A percentile compares a stretch with the other conserved stretches of the same genome.
Evolutionary conservation across 1,140 invertebrate genomes (phyloP).

Genomic region (Cherax quadricarinatus): DNA sequence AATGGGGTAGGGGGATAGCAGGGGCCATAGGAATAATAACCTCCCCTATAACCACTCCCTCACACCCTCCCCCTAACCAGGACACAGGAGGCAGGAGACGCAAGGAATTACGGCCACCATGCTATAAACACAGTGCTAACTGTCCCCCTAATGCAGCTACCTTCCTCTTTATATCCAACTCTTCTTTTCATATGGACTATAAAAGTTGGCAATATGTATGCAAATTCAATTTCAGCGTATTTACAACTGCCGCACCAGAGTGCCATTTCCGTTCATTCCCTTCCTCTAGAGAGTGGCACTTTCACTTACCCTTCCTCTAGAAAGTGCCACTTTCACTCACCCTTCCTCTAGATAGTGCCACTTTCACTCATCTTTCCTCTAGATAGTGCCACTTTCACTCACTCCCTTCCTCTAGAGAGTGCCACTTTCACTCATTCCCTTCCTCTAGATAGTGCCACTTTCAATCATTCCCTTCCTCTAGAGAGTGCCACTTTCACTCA

Average conservation of each 20-base stretch:
- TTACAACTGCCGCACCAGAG: slow-evolving; percentile 47
- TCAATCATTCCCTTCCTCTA: neutral
- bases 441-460: neutral
- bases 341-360: neutral
- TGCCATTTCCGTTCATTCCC: neutral
- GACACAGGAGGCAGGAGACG: neutral
- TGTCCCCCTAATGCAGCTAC: slow-evolving; percentile 27
- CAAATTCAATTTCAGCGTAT: slow-evolving; percentile 55
- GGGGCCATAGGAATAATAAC: neutral
- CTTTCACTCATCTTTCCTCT: neutral
- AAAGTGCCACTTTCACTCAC: neutral
- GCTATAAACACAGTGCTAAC: slow-evolving; percentile 20
- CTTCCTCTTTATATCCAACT: slow-evolving; percentile 58
- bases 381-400: no score
- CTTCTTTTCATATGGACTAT: slow-evolving; percentile 57
- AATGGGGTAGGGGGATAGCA: no score
- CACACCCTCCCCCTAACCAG: neutral
- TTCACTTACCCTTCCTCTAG: neutral
- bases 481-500: no score
- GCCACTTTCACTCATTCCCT: neutral
- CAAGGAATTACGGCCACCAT: neutral
- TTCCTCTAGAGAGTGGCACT: neutral
- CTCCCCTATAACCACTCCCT: neutral
- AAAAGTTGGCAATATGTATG: slow-evolving; percentile 65
- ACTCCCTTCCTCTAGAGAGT: no score